Percentiles rank a stretch among this genome's conserved stretches.
Evolutionary conservation across 1,140 invertebrate genomes (phyloP).

Genomic region (Dryas iulia): DNA sequence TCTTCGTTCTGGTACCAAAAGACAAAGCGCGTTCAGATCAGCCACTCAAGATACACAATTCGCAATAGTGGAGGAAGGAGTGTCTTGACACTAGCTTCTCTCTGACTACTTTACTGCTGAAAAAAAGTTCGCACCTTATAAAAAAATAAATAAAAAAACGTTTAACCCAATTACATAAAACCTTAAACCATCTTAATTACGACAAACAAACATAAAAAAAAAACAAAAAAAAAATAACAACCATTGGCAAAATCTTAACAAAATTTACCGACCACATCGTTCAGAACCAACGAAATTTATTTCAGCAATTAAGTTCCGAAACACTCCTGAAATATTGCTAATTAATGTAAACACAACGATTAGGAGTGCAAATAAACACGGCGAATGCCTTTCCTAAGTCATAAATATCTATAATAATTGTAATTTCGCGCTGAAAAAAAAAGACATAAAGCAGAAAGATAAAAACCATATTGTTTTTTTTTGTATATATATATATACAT

Average conservation of each 20-base stretch:
- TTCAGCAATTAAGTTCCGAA: conserved; percentile 27
- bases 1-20: no score
- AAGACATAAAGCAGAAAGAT: conserved; percentile 72
- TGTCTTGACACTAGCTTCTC: no score
- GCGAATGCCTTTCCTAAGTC: conserved; percentile 61
- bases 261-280: conserved; percentile 1
- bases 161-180: neutral
- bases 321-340: conserved; percentile 70
- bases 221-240: neutral
- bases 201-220: neutral
- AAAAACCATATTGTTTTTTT: conserved; percentile 72
- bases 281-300: conserved; percentile 1
- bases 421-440: conserved; percentile 68
- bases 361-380: conserved; percentile 69
- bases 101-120: no score
- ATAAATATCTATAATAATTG: conserved; percentile 80
- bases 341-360: conserved; percentile 79
- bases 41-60: no score
- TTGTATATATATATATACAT: neutral
- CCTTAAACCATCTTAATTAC: neutral
- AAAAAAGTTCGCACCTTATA: no score
- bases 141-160: neutral
- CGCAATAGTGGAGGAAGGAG: no score
- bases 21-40: no score
- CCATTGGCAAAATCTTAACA: conserved; percentile 70